Evolutionary conservation across 2,888 invertebrate species (phyloP).

Genomic region (Oxytorus armatus): DNA sequence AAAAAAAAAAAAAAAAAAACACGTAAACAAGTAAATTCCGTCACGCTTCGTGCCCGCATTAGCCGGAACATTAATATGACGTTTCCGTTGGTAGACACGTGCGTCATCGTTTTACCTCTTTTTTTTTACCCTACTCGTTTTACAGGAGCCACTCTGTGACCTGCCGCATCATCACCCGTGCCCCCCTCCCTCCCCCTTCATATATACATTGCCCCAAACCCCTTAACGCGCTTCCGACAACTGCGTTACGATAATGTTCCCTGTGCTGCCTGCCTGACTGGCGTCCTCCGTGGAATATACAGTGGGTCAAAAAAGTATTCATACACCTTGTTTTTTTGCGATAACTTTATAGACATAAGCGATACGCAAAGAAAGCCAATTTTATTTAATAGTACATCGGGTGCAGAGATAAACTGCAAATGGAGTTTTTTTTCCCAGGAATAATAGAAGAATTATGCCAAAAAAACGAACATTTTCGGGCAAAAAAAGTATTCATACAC

Average conservation of each 20-base stretch:
- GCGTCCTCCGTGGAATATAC: conserved; percentile 11
- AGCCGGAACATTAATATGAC: conserved; percentile 52
- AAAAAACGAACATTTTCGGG: too few relatives aligned
- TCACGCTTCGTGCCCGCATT: conserved; percentile 11
- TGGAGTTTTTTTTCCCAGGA: too few relatives aligned
- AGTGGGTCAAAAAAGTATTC: too few relatives aligned
- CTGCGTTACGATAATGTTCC: conserved; percentile 82
- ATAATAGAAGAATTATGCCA: too few relatives aligned
- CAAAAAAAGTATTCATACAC: too few relatives aligned
- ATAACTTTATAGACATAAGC: too few relatives aligned
- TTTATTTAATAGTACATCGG: too few relatives aligned
- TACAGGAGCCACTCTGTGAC: conserved; percentile 9
- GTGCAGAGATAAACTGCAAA: too few relatives aligned
- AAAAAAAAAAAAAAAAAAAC: neutral
- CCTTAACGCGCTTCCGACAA: conserved; percentile 77
- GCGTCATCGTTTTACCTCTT: conserved; percentile 35
- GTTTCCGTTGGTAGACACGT: conserved; percentile 32
- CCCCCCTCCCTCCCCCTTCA: conserved; percentile 72
- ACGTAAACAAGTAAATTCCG: conserved; percentile 40
- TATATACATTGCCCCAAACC: conserved; percentile 70
- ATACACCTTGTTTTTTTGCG: too few relatives aligned
- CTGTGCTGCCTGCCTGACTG: conserved; percentile 53
- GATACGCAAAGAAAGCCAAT: too few relatives aligned
- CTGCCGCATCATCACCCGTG: conserved; percentile 65
- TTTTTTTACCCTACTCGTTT: neutral